Base-by-base conservation (phyloP, 2,113 vertebrate genomes). In the Zosterops pallidus region DNA sequence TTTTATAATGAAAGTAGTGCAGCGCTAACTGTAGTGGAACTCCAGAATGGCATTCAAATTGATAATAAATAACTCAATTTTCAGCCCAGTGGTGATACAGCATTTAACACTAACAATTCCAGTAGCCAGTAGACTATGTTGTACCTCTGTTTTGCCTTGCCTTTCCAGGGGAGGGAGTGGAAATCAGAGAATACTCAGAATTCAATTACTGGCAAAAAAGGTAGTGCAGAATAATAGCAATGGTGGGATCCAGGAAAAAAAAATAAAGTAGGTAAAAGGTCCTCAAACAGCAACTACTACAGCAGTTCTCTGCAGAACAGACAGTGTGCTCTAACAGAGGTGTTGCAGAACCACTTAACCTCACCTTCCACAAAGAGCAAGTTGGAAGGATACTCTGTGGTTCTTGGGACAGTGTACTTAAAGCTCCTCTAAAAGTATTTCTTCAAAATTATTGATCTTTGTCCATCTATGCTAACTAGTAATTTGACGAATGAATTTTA, bases 41-140 rank as follows among this genome's bases (percentile, higher is more conserved):
- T 95, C 60, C 60, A 75, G 47, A 88, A 90, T 42, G 76, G 56
- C 56, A 64, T 94, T 89, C 42, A 74, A 78, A 75, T 68, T 96
- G 79, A 92, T 80, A 92, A 94, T 81, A 96, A 92, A 81, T 78
- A 95, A 95, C 92, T 92, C 71, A 70, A 53, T 96, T 90, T 93
- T 95, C 76, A 83, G n/a, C 35, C 83, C 23, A 78, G 35, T 71
- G 49, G 53, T 90, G 92, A 90, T 12, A 83, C 68, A 85, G 25
- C 56, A 67, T 93, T 93, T 93, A 94, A 90, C 64, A 52, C 44
- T 26, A 68, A 55, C 52, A 86, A 75, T 89, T 83, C 65, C 72
- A 75, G 41, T 33, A 83, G 15, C 35, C 56, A 71, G 35, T 4
- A 44, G 44, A 63, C 29, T 35, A 29, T 64, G 41, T 29, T 74